Evolutionary conservation across 2,888 invertebrate genomes (phyloP).

Genomic region (Chrysopilus asiliformis): DNA sequence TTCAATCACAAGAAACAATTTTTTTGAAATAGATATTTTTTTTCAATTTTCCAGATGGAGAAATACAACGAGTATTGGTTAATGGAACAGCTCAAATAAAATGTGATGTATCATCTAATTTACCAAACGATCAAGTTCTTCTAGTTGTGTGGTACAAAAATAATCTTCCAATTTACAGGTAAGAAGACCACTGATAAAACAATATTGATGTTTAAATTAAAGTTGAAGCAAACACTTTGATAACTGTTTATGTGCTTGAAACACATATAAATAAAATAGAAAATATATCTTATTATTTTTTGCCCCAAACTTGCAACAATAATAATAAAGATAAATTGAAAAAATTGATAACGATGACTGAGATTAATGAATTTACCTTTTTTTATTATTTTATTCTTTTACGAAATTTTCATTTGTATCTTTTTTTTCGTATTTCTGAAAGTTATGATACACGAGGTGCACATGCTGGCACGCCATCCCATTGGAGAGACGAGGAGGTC

Average conservation of each 20-base stretch:
- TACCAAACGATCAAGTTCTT: slow-evolving; percentile 64
- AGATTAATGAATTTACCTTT: too few relatives aligned
- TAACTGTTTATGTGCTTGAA: too few relatives aligned
- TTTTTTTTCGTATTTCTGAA: slow-evolving; percentile 17
- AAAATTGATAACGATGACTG: neutral
- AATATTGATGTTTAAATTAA: neutral
- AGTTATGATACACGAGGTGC: slow-evolving; percentile 50
- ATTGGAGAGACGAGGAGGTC: slow-evolving; percentile 48
- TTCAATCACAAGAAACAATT: too few relatives aligned
- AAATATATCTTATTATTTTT: too few relatives aligned
- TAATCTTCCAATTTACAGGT: slow-evolving; percentile 84
- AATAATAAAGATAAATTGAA: neutral
- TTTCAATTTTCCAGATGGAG: slow-evolving; percentile 31
- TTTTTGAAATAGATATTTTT: too few relatives aligned
- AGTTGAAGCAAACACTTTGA: neutral
- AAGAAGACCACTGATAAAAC: slow-evolving; percentile 20
- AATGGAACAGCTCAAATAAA: slow-evolving; percentile 70
- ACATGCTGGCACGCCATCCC: slow-evolving; percentile 42
- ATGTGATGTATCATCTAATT: slow-evolving; percentile 69
- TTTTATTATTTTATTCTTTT: too few relatives aligned
- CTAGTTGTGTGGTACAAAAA: slow-evolving; percentile 87
- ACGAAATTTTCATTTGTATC: too few relatives aligned
- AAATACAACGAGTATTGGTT: slow-evolving; percentile 41
- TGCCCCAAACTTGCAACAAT: too few relatives aligned
- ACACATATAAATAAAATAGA: too few relatives aligned